Percentiles rank a stretch among this genome's conserved stretches.
Evolutionary conservation across 1,140 invertebrate genomes (phyloP).

Genomic region (Maconellicoccus hirsutus): DNA sequence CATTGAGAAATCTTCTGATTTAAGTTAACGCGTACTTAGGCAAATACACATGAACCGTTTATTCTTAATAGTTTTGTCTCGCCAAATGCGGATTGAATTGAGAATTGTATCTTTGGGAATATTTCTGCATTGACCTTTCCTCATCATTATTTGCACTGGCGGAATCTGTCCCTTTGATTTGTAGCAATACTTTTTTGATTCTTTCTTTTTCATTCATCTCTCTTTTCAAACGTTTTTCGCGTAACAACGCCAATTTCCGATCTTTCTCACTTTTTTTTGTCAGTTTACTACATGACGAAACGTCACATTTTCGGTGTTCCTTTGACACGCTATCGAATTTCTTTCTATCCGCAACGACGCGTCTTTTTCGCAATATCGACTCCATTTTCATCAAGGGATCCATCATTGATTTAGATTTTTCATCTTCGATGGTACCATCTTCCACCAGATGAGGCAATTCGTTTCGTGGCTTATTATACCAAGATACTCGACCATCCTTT

Average conservation of each 20-base stretch:
- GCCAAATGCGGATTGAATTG: conserved; percentile 85
- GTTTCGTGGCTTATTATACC: conserved; percentile 57
- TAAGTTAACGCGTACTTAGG: no score
- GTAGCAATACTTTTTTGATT: conserved; percentile 55
- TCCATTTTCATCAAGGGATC: conserved; percentile 52
- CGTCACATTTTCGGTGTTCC: no score
- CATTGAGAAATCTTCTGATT: no score
- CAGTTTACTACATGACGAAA: neutral
- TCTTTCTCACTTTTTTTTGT: conserved; percentile 32
- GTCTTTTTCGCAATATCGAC: neutral
- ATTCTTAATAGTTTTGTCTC: conserved; percentile 50
- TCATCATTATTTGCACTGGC: conserved; percentile 24
- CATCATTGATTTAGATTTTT: conserved; percentile 40
- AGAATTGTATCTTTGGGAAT: conserved; percentile 73
- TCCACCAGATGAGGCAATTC: neutral
- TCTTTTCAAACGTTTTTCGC: conserved; percentile 63
- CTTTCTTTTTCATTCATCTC: conserved; percentile 62
- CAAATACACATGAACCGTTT: no score
- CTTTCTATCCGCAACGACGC: neutral
- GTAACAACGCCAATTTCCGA: conserved; percentile 53
- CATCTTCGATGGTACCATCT: conserved; percentile 23
- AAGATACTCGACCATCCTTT: conserved; percentile 60
- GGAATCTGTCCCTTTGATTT: conserved; percentile 35
- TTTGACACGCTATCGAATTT: neutral
- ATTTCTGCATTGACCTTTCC: conserved; percentile 32